phyloP scores from a whole-genome alignment of 1,140 invertebrate species.

The Pseudobourletiella spinata region DNA sequence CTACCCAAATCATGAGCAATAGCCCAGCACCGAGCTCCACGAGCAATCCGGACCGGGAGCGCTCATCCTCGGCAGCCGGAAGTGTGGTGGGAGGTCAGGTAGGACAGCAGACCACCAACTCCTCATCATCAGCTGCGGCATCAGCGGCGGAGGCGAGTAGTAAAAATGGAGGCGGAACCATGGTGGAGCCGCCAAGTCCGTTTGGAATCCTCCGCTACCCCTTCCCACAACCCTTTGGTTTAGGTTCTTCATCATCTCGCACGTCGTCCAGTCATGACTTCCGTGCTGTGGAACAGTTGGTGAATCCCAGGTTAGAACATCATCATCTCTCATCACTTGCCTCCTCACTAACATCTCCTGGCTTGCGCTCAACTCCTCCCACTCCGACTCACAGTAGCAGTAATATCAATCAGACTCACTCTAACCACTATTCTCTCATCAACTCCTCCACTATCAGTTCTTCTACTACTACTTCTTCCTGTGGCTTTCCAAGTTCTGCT shows the following conservation, averaged over 20 bases:
- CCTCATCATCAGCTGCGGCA: neutral
- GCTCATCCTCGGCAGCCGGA: slow-evolving; percentile 4
- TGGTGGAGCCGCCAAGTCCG: slow-evolving; percentile 10
- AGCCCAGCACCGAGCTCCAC: slow-evolving; percentile 13
- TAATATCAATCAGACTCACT: slow-evolving; percentile 1
- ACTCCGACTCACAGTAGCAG: neutral
- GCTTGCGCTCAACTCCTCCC: neutral
- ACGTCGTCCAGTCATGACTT: slow-evolving; percentile 35
- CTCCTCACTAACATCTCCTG: slow-evolving; percentile 8
- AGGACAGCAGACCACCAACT: neutral
- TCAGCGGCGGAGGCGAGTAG: neutral
- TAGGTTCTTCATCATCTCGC: slow-evolving; percentile 6
- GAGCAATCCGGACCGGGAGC: neutral
- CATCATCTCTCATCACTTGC: slow-evolving; percentile 36
- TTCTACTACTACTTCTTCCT: slow-evolving; percentile 41
- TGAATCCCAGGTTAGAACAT: slow-evolving; percentile 28
- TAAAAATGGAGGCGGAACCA: neutral
- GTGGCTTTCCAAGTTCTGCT: slow-evolving; percentile 40
- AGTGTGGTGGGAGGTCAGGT: neutral
- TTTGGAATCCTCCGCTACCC: slow-evolving; percentile 32
- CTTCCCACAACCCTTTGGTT: slow-evolving; percentile 33
- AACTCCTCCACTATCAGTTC: slow-evolving; percentile 39
- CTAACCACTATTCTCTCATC: slow-evolving; percentile 6
- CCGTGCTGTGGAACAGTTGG: slow-evolving; percentile 35
- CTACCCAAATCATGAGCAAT: neutral